Percentiles rank a stretch among this genome's conserved stretches.
phyloP scores from a whole-genome alignment of 2,888 invertebrate genomes.

The Euzophera pinguis region DNA sequence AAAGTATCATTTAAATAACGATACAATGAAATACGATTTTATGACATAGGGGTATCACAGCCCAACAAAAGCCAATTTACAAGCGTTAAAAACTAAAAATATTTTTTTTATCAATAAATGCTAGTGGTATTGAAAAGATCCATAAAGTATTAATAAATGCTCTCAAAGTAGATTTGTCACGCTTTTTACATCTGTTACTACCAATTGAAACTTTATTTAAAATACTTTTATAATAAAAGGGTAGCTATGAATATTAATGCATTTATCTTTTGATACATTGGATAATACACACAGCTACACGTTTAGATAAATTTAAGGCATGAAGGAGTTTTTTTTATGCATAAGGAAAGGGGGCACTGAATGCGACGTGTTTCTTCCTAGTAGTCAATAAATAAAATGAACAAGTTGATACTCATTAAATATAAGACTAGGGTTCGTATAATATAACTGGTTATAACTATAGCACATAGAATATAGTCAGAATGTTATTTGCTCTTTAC shows the following conservation, averaged over 20 bases:
- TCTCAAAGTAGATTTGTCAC: slow-evolving; percentile 59
- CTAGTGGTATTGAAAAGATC: slow-evolving; percentile 38
- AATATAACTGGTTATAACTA: slow-evolving; percentile 1
- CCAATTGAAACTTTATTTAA: slow-evolving; percentile 37
- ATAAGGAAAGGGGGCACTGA: too few species aligned
- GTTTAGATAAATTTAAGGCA: not conserved
- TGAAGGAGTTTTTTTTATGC: too few species aligned
- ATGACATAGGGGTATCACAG: slow-evolving; percentile 60
- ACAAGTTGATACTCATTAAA: too few species aligned
- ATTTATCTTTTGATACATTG: slow-evolving; percentile 1
- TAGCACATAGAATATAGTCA: not conserved
- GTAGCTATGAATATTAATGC: slow-evolving; percentile 22
- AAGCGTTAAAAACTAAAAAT: slow-evolving; percentile 37
- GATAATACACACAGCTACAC: not conserved
- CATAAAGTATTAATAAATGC: slow-evolving; percentile 47
- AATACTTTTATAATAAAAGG: slow-evolving; percentile 26
- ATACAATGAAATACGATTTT: slow-evolving; percentile 23
- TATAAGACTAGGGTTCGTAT: not conserved
- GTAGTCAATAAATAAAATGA: too few species aligned
- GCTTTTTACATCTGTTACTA: slow-evolving; percentile 60
- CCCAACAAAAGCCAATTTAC: slow-evolving; percentile 44
- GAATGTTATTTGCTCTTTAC: slow-evolving; percentile 54
- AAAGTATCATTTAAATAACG: slow-evolving; percentile 3
- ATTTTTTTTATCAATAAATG: slow-evolving; percentile 62
- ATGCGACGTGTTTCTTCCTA: too few species aligned